Base-by-base conservation (phyloP, 2,113 vertebrate species). In the Acanthisitta chloris region DNA sequence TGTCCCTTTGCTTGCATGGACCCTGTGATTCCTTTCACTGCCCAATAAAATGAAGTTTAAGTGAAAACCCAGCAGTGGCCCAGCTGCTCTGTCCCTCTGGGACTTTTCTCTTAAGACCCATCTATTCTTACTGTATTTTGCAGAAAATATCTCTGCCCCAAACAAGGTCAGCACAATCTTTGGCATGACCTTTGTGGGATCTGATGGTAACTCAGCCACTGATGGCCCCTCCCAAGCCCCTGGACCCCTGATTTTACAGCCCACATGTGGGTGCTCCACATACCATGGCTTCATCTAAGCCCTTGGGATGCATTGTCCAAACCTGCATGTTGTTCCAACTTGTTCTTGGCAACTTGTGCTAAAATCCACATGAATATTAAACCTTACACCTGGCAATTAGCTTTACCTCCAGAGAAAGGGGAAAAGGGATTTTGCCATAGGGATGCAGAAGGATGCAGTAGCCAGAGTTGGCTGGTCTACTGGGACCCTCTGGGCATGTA, bases 301-400 rank as follows among this genome's bases (percentile, higher is more conserved):
- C 12, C 33, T 42, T 0, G 0, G 59, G 34, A 29, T 10, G 7
- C 4, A 0, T n/a, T 71, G 43, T 62, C 82, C 76, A 70, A 85
- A 90, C 64, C 86, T 40, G 33, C 1, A 4, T 49, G 7, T 71
- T 88, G 83, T 81, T 94, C 90, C 0, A 8, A 66, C 54, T 33
- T 71, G 86, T 71, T 92, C 91, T 70, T 55, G 86, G 80, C 88
- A 93, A 42, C 33, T 58, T 11, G 4, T 1, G 2, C 59, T 93
- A 54, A 92, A 88, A 86, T 58, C 88, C 82, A 74, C 18, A 4
- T 28, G 42, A 55, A 67, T 29, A 28, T 88, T 79, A 85, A 91
- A 85, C 40, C 90, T 90, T n/a, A 55, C 81, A 88, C 52, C 78
- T 17, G 4, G 76, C 83, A 92, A 95, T 94, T 93, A 81, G 80